Evolutionary conservation across 53 echinoderm and acorn worm species (phyloP).

Genomic region (Hippasteria phrygiana): DNA sequence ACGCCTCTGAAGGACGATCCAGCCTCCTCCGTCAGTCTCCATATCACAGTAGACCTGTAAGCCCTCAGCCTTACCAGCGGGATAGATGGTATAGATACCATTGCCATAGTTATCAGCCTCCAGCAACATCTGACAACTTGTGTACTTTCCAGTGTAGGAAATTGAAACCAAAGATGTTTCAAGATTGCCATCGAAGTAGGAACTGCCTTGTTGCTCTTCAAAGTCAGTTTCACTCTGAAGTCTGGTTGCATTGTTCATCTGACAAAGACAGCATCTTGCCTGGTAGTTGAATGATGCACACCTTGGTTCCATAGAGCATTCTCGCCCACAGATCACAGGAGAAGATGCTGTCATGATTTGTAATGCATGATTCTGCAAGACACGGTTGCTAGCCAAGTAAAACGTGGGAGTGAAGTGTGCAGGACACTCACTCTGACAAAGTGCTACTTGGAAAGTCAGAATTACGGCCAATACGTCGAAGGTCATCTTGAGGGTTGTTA

Average conservation of each 20-base stretch:
- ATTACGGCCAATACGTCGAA: no score
- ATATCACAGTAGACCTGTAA: slow-evolving; percentile 43
- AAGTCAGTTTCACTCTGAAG: not conserved
- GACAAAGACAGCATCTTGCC: not conserved
- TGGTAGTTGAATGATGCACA: slow-evolving; percentile 19
- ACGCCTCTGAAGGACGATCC: slow-evolving; percentile 36
- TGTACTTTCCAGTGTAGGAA: not conserved
- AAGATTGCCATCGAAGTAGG: not conserved
- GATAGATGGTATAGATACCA: slow-evolving; percentile 33
- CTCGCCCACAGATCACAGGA: slow-evolving; percentile 33
- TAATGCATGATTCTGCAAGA: not conserved
- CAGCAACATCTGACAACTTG: slow-evolving; percentile 26
- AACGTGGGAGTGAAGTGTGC: not conserved
- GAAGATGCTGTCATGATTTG: not conserved
- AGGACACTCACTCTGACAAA: not conserved
- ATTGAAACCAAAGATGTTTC: not conserved
- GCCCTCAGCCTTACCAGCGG: not conserved
- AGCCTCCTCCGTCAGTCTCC: slow-evolving; percentile 25
- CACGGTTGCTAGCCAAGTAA: not conserved
- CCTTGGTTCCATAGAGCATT: not conserved
- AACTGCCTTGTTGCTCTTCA: not conserved
- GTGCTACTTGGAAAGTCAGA: no score
- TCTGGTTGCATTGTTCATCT: not conserved
- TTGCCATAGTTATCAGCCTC: not conserved
- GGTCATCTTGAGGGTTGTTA: no score